Base-by-base conservation (phyloP, 2,113 vertebrate genomes). In the Morone chrysops region DNA sequence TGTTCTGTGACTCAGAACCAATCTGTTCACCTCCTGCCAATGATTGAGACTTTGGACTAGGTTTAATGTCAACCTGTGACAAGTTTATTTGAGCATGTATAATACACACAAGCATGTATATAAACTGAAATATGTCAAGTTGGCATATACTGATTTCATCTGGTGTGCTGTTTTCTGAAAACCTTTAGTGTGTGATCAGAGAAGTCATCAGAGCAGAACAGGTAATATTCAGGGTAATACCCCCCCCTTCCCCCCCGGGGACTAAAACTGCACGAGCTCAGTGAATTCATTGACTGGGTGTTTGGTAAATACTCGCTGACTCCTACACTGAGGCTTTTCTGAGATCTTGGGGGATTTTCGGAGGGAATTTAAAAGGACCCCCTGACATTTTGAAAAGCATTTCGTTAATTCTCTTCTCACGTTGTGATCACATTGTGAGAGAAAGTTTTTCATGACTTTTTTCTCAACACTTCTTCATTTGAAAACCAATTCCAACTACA, bases 51-150 rank as follows among this genome's bases (percentile, higher is more conserved):
- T 53, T 47, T 57, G 47, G 40, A 75, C 47, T 10, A 20, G 17
- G 74, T 40, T 75, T 40, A 63, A 83, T 13, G 53, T 75, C 0
- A 22, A 41, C 75, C 54, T 45, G 41, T 70, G 31, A 72, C 43
- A 48, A 78, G 54, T 75, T 78, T 31, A 75, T 56, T 75, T 22
- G 59, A 84, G 80, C 73, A 47, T 67, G 78, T 81, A 4, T 20
- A 78, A 59, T 45, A 1, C 0, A 4, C 38, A 31, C 31, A 31
- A 31, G 31, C 31, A 31, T 61, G 63, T 75, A 40, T 50, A 76
- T 65, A 63, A 68, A 51, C 25, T 62, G 40, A 47, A 54, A 47
- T 1, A 25, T 54, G 72, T 69, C 31, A 9, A 4, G 31, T 60
- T 25, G 56, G 18, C 36, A 5, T 22, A 43, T n/a, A 18, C 20